Conservation (phyloP, 2,888 invertebrate genomes). For the Tetramorium bicarinatum region DNA sequence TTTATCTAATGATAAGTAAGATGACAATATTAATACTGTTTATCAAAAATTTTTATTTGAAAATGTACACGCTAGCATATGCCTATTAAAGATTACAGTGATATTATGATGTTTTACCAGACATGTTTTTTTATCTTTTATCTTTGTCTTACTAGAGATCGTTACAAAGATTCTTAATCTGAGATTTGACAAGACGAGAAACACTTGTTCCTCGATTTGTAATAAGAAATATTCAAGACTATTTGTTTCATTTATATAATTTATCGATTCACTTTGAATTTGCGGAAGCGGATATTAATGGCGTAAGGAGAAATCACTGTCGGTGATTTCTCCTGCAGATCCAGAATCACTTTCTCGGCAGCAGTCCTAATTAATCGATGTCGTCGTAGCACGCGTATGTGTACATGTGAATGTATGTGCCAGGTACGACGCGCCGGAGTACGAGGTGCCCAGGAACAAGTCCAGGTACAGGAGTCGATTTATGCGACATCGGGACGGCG, state of each 20-base stretch:
- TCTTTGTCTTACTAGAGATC: not conserved
- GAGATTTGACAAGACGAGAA: not conserved
- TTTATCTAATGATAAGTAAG: not conserved
- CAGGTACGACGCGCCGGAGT: constrained; percentile 85
- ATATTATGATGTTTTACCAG: not conserved
- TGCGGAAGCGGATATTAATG: not conserved
- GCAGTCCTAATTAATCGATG: constrained; percentile 21
- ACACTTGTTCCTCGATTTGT: not conserved
- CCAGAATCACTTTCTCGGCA: not conserved
- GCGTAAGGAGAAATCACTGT: constrained; percentile 15
- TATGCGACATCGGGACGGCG: constrained; percentile 89
- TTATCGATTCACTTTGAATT: not conserved
- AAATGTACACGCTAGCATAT: not conserved
- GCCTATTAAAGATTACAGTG: not conserved
- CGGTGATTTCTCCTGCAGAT: constrained; percentile 10
- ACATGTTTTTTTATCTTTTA: not conserved
- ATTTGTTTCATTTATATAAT: not conserved
- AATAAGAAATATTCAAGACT: not conserved
- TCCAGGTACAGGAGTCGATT: constrained; percentile 86
- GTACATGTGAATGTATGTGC: not conserved
- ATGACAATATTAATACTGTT: not conserved
- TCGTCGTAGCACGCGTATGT: not conserved
- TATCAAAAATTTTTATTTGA: not conserved
- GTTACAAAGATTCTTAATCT: not conserved
- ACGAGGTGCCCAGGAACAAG: constrained; percentile 84